These are phyloP conservation scores for roundworm (Caenorhabditis elegans) DNA, from an alignment of 1,140 invertebrate genomes.

Conservation along the genomic window DNA sequence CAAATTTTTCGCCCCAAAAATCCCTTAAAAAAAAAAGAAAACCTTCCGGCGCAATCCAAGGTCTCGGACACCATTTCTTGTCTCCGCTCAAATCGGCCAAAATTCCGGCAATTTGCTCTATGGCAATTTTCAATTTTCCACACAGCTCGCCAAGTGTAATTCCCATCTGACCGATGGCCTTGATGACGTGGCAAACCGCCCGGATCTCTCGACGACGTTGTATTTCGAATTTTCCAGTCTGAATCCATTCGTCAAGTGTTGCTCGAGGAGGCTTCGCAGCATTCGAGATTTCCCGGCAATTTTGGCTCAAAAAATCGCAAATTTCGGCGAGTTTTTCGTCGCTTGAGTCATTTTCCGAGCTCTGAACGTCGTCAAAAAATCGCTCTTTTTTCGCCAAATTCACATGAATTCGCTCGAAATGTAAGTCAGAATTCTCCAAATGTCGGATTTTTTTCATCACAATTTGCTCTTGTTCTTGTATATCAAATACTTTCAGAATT, in stretches of 20 bases:
- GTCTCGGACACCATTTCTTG: slow-evolving; percentile 13
- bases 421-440: slow-evolving; percentile 52
- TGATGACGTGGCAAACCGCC: neutral
- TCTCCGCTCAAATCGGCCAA: neutral
- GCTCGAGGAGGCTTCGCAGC: too few relatives aligned
- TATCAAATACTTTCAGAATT: slow-evolving; percentile 21
- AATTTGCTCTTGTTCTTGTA: slow-evolving; percentile 30
- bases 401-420: slow-evolving; percentile 48
- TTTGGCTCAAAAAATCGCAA: too few relatives aligned
- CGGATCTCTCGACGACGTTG: neutral
- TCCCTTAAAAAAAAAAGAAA: too few relatives aligned
- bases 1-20: too few relatives aligned
- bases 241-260: neutral
- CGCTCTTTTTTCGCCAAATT: too few relatives aligned
- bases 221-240: neutral
- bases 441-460: slow-evolving; percentile 54
- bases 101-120: neutral
- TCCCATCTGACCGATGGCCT: neutral
- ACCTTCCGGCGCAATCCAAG: slow-evolving; percentile 9
- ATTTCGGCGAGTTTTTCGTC: too few relatives aligned
- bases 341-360: too few relatives aligned
- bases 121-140: neutral
- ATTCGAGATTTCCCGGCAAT: too few relatives aligned
- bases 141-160: neutral
- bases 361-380: too few relatives aligned